Evolutionary conservation across 2,797 vertebrate species (phyloP).

Genomic region (Mormyrus hasselquistii): DNA sequence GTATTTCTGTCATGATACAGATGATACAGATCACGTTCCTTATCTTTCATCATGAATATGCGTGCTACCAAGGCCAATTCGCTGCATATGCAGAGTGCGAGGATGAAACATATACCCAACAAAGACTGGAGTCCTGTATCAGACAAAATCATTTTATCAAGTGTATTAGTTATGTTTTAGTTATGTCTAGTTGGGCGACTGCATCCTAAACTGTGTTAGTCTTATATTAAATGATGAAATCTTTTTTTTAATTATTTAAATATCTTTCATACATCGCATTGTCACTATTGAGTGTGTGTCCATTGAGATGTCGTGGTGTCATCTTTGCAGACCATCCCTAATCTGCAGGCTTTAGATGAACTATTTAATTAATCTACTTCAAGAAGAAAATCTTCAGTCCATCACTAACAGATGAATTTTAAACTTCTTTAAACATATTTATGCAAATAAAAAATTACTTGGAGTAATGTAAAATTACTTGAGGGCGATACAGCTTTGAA

Average conservation of each 20-base stretch:
- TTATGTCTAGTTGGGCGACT: neutral
- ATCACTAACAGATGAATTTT: neutral
- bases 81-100: neutral
- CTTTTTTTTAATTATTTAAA: neutral
- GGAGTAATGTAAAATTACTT: neutral
- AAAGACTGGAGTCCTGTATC: neutral
- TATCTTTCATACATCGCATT: neutral
- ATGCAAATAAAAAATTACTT: neutral
- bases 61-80: neutral
- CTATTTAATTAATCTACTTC: neutral
- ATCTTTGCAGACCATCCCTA: neutral
- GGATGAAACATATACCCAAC: neutral
- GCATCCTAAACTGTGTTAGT: neutral
- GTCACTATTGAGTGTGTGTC: neutral
- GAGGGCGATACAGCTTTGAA: neutral
- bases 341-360: neutral
- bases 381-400: neutral
- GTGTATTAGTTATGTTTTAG: neutral
- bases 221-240: neutral
- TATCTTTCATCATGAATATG: neutral
- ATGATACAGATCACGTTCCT: neutral
- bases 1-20: neutral
- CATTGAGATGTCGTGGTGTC: neutral
- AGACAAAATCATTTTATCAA: neutral
- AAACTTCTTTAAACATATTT: neutral